Evolutionary conservation across 2,113 vertebrate species (phyloP), one percentile per base, ranked within the genome.

Genomic region (Noturus placidus): DNA sequence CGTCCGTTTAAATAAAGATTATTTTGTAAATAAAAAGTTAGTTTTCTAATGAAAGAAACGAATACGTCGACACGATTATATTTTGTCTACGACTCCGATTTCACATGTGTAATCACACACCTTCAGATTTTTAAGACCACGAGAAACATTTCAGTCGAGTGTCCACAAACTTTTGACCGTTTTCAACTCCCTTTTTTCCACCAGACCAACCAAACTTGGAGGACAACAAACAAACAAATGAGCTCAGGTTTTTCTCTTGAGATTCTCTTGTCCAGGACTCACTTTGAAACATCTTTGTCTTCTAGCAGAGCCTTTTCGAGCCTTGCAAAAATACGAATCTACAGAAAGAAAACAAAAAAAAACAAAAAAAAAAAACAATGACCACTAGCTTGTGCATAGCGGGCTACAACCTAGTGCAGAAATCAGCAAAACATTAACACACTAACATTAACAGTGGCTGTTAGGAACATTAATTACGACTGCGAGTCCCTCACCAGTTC

Each of bases 271-370:
- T 15, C 19, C 61, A 17, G 0, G 20, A 91, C 97, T 96, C 92
- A 99, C 98, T 96, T 98, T 88, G 95, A 89, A 35, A 92, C 89
- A 0, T 97, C 96, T 61, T 96, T 96, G 6, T 97, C 96, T 82
- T 94, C 94, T 84, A 92, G 93, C 88, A 99, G 93, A 85, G 95
- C 92, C 83, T 99, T 98, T 90, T 98, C 96, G 30, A 99, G 94
- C 87, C 97, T 96, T 70, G 95, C 91, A 92, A 98, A 98, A 19
- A 94, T 92, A 85, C 97, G 97, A 92, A 99, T 97, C 98, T 99
- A 92, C 78, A 91, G 87, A 90, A 89, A 88, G 27, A 25, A 20
- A 22, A 25, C 19, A 35, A 27, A 15, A 35, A 80, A 30, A 25
- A 3, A 35, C 38, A 89, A 33, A 80, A 30, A 25, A 3, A 35